Conservation (phyloP, 1,140 invertebrate genomes). For the Hetaerina americana region DNA sequence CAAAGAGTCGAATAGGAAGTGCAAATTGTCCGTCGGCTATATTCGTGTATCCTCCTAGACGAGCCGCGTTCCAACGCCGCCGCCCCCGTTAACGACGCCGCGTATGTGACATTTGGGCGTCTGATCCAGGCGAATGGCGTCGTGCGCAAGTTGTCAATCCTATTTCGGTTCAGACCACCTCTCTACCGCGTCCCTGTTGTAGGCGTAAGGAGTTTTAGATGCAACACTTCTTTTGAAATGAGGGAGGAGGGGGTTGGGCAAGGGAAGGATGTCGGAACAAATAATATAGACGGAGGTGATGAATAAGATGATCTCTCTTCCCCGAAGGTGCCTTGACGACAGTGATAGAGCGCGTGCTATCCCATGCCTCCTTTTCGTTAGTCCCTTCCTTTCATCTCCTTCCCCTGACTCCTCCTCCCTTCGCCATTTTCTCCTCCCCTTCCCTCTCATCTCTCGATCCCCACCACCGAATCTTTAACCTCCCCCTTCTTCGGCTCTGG, state of each 20-base stretch:
- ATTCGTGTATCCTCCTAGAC: not conserved
- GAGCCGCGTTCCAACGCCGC: not conserved
- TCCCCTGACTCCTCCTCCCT: not conserved
- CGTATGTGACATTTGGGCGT: not conserved
- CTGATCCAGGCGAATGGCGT: not conserved
- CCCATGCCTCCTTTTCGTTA: not conserved
- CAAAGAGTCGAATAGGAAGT: too few species aligned
- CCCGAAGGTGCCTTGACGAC: too few species aligned
- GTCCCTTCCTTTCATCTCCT: not conserved
- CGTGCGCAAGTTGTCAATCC: not conserved
- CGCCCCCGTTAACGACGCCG: not conserved
- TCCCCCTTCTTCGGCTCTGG: too few species aligned
- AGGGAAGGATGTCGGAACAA: too few species aligned
- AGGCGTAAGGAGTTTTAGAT: not conserved
- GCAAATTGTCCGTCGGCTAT: not conserved
- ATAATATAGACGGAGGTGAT: too few species aligned
- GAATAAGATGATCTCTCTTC: too few species aligned
- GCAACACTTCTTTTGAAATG: not conserved
- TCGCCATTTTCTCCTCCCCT: not conserved
- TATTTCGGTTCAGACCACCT: not conserved
- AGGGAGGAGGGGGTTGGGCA: too few species aligned
- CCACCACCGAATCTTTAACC: too few species aligned
- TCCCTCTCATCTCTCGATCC: too few species aligned
- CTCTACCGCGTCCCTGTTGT: not conserved
- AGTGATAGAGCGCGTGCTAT: not conserved